Evolutionary conservation across 2,113 vertebrate species (phyloP), one percentile per base, ranked within the genome.

Genomic region (Cricetomys ansorgei): DNA sequence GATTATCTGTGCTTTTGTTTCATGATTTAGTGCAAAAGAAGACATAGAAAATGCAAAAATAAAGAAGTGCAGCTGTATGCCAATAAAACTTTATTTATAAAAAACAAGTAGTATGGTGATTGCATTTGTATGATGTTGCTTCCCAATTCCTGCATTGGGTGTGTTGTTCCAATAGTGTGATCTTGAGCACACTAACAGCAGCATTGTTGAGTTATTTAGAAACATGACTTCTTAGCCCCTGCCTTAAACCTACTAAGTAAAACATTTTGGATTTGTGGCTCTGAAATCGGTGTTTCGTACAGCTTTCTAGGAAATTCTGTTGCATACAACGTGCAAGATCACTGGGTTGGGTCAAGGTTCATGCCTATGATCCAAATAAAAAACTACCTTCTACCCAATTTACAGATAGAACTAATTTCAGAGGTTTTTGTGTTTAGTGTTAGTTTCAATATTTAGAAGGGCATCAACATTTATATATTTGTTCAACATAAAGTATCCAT

Each of bases 401-500:
- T 72, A 77, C 3, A 95, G 89, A 69, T 80, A 87, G 48, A 92
- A 87, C 31, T 94, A 40, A 73, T 45, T 88, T 86, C 21, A 89
- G 77, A 91, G 67, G 1, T n/a, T 50, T 89, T 75, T 69, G 72
- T 90, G 21, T 21, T 80, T 19, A 84, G 73, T 93, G 87, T 25
- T 91, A 72, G 69, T 72, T 87, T 88, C 80, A 90, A 37, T 83
- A 31, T 72, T 67, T 90, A 23, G 21, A 85, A 37, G 37, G 62
- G 21, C 37, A 85, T 65, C 16, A 9, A 1, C 88, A 88, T 94
- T 86, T 96, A 88, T 83, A 31, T 70, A 81, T 94, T 92, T 97
- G 40, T 93, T 95, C 40, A 81, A 81, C 62, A 94, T 84, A 95
- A 93, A 96, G 94, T 94, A 95, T 69, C 79, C 40, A 45, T 31